Conservation (phyloP, 2,888 invertebrate species). For the Perithous albicinctus region DNA sequence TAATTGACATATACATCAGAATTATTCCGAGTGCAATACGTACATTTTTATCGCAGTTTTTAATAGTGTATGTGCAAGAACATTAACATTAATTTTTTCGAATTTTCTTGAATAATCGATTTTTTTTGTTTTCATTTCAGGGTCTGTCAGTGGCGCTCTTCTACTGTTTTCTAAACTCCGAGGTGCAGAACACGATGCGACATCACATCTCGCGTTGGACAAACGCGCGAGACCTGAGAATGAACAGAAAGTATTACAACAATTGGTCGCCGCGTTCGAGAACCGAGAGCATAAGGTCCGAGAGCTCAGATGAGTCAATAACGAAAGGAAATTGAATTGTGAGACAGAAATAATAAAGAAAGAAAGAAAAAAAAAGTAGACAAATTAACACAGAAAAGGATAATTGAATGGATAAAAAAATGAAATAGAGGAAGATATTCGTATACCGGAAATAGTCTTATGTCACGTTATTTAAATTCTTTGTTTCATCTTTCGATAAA, state of each 20-base stretch:
- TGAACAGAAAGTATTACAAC: slow-evolving; percentile 89
- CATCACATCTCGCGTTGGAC: slow-evolving; percentile 94
- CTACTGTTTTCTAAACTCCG: slow-evolving; percentile 97
- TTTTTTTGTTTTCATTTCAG: slow-evolving; percentile 87
- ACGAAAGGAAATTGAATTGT: slow-evolving; percentile 35
- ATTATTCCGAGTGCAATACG: no score
- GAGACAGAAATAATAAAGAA: slow-evolving; percentile 19
- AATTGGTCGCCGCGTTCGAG: slow-evolving; percentile 93
- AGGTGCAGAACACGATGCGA: slow-evolving; percentile 93
- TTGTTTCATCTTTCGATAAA: slow-evolving; percentile 58
- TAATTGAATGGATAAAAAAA: neutral
- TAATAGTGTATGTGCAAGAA: no score
- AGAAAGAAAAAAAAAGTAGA: neutral
- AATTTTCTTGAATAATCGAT: no score
- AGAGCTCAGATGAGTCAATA: slow-evolving; percentile 40
- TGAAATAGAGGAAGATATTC: neutral
- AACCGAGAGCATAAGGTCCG: slow-evolving; percentile 92
- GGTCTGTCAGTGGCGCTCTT: slow-evolving; percentile 95
- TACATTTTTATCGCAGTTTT: no score
- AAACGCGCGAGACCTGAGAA: slow-evolving; percentile 88
- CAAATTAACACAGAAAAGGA: neutral
- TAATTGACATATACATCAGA: no score
- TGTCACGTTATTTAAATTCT: neutral
- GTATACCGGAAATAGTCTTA: neutral
- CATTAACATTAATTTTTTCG: no score